Evolutionary conservation across 2,113 vertebrate genomes (phyloP), one percentile per base, ranked within the genome.

Genomic region (Seriola rivoliana): DNA sequence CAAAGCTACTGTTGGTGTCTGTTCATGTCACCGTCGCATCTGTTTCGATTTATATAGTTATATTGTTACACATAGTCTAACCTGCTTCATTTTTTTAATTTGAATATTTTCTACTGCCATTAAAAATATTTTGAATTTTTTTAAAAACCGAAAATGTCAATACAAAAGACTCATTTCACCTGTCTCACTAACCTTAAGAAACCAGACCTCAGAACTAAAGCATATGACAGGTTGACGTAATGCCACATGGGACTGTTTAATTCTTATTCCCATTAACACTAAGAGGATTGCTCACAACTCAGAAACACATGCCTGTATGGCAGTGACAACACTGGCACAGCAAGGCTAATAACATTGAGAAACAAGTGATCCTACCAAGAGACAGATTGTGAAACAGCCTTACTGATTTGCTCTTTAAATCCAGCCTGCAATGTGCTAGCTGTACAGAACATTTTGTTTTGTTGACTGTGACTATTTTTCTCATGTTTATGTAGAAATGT

Each of bases 201-300:
- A 38, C 11, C 60, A 90, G 81, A 70, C 42, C 46, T 34, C 71
- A 85, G 71, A 57, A 17, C 78, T 67, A 64, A 81, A 44, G 79
- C 85, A 88, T 87, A 82, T 64, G 79, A 78, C 38, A 67, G 71
- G 29, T 74, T 87, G 82, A 93, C 72, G 69, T 88, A 83, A 89
- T 40, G 69, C 59, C 80, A 82, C 86, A 85, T 78, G 80, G 64
- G 32, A 71, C 86, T 74, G 65, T 90, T 88, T 86, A 86, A 82
- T 85, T 89, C 78, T 82, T 71, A 55, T 83, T 91, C 82, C 87
- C 11, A 64, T 86, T 70, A 86, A 71, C 82, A 75, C 88, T 95
- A 95, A 95, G 94, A 93, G 93, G 93, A 95, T 94, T 94, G 84
- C 54, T 78, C 64, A 71, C 58, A 83, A 82, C 68, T 85, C 84